phyloP scores from a whole-genome alignment of 1,140 invertebrate genomes.

The Drosophila repleta region DNA sequence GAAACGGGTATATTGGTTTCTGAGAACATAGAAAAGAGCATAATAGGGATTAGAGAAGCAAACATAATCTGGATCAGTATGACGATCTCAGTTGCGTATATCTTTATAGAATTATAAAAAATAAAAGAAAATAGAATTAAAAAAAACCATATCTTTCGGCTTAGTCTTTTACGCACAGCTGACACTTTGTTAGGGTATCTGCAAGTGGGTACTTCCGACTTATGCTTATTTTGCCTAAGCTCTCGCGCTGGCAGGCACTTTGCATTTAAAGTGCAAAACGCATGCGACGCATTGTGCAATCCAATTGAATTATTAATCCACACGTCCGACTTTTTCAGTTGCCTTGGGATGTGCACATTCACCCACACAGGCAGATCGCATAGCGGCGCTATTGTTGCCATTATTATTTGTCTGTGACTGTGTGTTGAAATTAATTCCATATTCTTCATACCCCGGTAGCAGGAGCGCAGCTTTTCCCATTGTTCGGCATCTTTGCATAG shows the following conservation, averaged over 20 bases:
- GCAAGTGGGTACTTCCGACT: background rate
- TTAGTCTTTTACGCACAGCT: too few relatives aligned
- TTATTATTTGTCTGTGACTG: constrained; percentile 21
- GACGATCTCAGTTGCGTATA: too few relatives aligned
- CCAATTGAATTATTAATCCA: constrained; percentile 79
- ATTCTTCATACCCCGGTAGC: constrained; percentile 63
- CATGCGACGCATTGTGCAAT: constrained; percentile 64
- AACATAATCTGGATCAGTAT: too few relatives aligned
- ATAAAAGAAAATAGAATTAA: too few relatives aligned
- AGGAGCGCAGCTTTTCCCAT: constrained; percentile 44
- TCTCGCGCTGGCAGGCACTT: constrained; percentile 25
- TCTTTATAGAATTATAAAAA: too few relatives aligned
- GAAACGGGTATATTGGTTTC: background rate
- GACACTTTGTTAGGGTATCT: background rate
- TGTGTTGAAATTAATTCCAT: constrained; percentile 54
- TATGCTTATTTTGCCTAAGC: constrained; percentile 13
- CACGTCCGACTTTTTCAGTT: constrained; percentile 50
- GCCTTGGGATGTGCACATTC: constrained; percentile 10
- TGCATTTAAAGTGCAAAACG: constrained; percentile 58
- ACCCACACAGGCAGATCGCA: constrained; percentile 25
- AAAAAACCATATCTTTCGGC: too few relatives aligned
- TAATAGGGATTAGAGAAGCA: too few relatives aligned
- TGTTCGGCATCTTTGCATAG: constrained; percentile 69
- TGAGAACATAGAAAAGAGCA: too few relatives aligned
- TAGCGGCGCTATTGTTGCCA: constrained; percentile 48